Evolutionary conservation across 23 tunicate species (phyloP).

Genomic region (Aplidium turbinatum): DNA sequence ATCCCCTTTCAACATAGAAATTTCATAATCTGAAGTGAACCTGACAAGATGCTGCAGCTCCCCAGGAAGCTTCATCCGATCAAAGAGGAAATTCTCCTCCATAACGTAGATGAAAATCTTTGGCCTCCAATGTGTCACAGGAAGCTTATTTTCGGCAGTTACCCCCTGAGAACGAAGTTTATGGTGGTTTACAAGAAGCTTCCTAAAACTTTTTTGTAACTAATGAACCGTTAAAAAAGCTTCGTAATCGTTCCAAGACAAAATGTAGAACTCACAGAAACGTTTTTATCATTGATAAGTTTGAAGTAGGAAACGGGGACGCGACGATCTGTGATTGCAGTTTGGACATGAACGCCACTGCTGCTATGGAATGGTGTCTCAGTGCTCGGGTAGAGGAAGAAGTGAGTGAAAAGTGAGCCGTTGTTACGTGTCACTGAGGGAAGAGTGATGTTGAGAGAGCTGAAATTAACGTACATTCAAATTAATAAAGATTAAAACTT

Average conservation of each 20-base stretch:
- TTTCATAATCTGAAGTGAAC: constrained; percentile 19
- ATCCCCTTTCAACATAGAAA: neutral
- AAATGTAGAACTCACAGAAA: neutral
- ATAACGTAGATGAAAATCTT: constrained; percentile 68
- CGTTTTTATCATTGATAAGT: constrained; percentile 30
- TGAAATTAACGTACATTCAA: too few species aligned
- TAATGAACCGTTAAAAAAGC: neutral
- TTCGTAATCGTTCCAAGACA: neutral
- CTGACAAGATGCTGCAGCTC: constrained; percentile 48
- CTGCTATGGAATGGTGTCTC: constrained; percentile 1
- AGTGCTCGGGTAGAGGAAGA: constrained; percentile 27
- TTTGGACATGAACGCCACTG: neutral
- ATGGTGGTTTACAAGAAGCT: neutral
- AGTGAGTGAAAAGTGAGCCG: constrained; percentile 54
- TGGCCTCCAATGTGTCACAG: constrained; percentile 76
- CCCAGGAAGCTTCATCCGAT: constrained; percentile 52
- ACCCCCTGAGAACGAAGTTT: neutral
- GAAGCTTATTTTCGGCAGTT: neutral
- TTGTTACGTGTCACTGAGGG: constrained; percentile 26
- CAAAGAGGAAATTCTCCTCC: constrained; percentile 73
- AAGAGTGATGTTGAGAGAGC: too few species aligned
- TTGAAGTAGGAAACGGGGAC: constrained; percentile 50
- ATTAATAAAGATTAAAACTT: too few species aligned
- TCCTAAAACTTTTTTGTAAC: neutral
- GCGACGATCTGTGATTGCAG: constrained; percentile 30